phyloP scores from a whole-genome alignment of 2,113 vertebrate genomes.

The Phoenicopterus ruber region DNA sequence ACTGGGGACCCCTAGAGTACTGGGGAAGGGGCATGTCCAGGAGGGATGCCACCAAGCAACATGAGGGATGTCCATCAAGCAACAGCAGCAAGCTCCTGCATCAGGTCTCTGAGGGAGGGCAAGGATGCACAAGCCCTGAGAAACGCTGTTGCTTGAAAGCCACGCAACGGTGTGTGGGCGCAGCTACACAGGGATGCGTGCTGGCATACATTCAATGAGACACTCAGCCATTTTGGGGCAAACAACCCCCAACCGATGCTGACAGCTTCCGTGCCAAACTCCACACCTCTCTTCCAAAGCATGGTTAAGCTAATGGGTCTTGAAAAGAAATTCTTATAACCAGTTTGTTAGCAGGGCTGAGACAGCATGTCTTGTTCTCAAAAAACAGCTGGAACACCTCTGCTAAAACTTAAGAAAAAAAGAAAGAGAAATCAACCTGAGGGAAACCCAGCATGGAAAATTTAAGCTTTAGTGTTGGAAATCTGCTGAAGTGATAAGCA shows the following conservation, averaged over 20 bases:
- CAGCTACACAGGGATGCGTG: not conserved
- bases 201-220: not conserved
- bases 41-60: not conserved
- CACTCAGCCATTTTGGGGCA: not conserved
- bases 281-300: not conserved
- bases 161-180: not conserved
- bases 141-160: not conserved
- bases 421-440: conserved; percentile 22
- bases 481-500: conserved; percentile 38
- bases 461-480: not conserved
- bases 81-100: not conserved
- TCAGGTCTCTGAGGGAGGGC: not conserved
- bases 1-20: no score
- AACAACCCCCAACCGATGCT: not conserved
- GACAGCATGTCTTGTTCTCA: conserved; percentile 1
- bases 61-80: not conserved
- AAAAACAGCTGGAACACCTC: conserved; percentile 40
- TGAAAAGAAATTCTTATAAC: conserved; percentile 5
- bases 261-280: not conserved
- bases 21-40: not conserved
- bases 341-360: conserved; percentile 1
- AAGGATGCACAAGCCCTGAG: not conserved
- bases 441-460: conserved; percentile 54
- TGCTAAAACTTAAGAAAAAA: not conserved
- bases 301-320: conserved; percentile 7